Evolutionary conservation across 2,797 vertebrate species (phyloP), one percentile per base, ranked within the genome.

Genomic region (Ceyx erithaca): DNA sequence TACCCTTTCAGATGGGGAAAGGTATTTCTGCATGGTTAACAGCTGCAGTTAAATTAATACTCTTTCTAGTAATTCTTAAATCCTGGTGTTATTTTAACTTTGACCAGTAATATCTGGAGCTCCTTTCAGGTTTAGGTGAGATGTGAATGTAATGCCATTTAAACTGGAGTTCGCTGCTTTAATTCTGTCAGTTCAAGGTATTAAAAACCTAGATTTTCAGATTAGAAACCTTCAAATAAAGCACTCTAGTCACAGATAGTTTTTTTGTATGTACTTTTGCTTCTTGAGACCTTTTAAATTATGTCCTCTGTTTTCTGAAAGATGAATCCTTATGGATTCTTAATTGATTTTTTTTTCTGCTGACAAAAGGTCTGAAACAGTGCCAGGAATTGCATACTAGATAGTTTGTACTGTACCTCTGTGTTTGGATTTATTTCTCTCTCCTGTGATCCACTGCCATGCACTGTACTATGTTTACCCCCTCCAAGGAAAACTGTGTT

Each of bases 81-180:
- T 91, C 59, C 25, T 81, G 25, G 17, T 80, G 57, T 87, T 88
- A 30, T 25, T 95, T 61, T 70, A 28, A 66, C 25, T 89, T 77
- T 40, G 57, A 43, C 45, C 15, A 12, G 17, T 51, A 80, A 80
- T 28, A 59, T 78, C 51, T 89, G 91, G 73, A 75, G 48, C 35
- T 87, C 6, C 1, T 90, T 92, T 94, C 48, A 77, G 26, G 78
- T 85, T 80, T 90, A 69, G 49, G 55, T 89, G 72, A 89, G 55
- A 71, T 28, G 45, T 77, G 80, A 37, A 28, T 89, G 9, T 57
- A 83, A 64, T 43, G 69, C 46, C 40, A 61, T 51, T 89, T 90
- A 49, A 90, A 66, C 37, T 75, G 58, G 52, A 89, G 16, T 5
- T 9, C 10, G 52, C 30, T 84, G 19, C 61, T 91, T 85, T n/a